Evolutionary conservation across 2,113 vertebrate genomes (phyloP).

Genomic region (Oreochromis aureus): DNA sequence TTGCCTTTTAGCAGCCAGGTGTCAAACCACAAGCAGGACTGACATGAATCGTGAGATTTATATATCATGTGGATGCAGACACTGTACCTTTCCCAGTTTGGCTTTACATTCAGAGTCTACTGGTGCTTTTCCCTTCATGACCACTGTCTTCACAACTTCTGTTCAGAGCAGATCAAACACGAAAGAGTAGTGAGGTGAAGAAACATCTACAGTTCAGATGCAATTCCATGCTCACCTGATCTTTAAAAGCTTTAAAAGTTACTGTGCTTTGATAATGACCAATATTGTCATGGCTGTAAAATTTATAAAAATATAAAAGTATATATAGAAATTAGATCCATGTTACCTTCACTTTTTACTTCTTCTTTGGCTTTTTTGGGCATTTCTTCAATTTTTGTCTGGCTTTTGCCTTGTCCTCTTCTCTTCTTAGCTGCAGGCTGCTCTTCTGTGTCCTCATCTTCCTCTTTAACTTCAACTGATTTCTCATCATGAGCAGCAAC

Average conservation of each 20-base stretch:
- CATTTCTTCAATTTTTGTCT: constrained; percentile 11
- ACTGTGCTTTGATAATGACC: neutral
- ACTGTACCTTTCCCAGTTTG: constrained; percentile 80
- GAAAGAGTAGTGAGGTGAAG: neutral
- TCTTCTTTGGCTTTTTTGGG: constrained; percentile 39
- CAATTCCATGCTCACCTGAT: neutral
- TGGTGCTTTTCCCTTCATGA: constrained; percentile 86
- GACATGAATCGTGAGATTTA: neutral
- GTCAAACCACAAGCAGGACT: neutral
- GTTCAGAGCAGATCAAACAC: neutral
- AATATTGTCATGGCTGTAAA: neutral
- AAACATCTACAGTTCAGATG: neutral
- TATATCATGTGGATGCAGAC: neutral
- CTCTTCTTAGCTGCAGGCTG: constrained; percentile 59
- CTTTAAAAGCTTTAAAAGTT: neutral
- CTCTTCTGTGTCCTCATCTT: constrained; percentile 47
- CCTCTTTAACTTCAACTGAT: constrained; percentile 46
- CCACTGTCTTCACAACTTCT: constrained; percentile 80
- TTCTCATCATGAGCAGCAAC: neutral
- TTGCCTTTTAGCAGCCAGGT: neutral
- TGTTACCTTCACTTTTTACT: constrained; percentile 52
- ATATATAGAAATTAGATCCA: neutral
- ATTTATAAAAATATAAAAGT: neutral
- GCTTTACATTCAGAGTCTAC: constrained; percentile 82
- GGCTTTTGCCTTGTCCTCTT: constrained; percentile 38